Evolutionary conservation across 2,888 invertebrate species (phyloP).

Genomic region (Allygus modestus): DNA sequence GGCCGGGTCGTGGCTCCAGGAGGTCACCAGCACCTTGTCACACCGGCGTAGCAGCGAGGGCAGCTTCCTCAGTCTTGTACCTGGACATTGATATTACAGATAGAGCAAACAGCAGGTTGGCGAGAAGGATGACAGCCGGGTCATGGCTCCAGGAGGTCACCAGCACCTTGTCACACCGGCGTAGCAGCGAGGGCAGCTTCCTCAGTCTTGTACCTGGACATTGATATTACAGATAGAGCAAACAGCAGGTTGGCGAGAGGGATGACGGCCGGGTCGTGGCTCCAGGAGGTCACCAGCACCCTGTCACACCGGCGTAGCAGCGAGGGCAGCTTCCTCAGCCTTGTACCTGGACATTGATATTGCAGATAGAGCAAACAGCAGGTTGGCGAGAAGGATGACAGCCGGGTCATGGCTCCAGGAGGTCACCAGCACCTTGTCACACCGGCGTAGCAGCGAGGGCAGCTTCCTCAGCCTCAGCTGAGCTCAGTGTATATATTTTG

Average conservation of each 20-base stretch:
- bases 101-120: too few species aligned
- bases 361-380: constrained; percentile 81
- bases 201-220: constrained; percentile 83
- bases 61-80: constrained; percentile 84
- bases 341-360: constrained; percentile 80
- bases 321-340: constrained; percentile 85
- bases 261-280: constrained; percentile 90
- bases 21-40: constrained; percentile 87
- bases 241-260: constrained; percentile 86
- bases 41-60: constrained; percentile 80
- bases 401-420: constrained; percentile 93
- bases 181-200: constrained; percentile 85
- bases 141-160: too few species aligned
- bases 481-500: too few species aligned
- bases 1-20: constrained; percentile 92
- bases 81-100: too few species aligned
- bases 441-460: constrained; percentile 84
- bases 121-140: too few species aligned
- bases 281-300: constrained; percentile 89
- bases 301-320: constrained; percentile 85
- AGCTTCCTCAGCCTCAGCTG: constrained; percentile 85
- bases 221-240: too few species aligned
- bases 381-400: constrained; percentile 87
- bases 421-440: constrained; percentile 86
- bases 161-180: too few species aligned